Conservation (phyloP, 2,888 invertebrate species). For the Junonia oenone region DNA sequence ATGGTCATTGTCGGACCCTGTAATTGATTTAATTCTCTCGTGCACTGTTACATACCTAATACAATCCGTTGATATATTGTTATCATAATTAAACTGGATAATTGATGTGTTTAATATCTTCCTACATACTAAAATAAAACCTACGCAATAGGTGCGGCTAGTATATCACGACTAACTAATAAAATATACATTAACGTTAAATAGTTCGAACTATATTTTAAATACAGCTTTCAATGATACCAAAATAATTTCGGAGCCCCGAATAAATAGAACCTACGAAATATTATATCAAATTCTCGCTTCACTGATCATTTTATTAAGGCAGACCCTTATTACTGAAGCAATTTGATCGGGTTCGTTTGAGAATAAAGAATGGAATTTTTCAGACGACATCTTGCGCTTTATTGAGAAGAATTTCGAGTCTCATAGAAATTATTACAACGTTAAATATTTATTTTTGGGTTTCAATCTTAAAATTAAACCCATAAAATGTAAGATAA, state of each 20-base stretch:
- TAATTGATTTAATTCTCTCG: neutral
- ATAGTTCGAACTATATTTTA: neutral
- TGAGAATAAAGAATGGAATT: conserved; percentile 59
- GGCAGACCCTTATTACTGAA: conserved; percentile 59
- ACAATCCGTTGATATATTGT: neutral
- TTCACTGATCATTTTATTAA: conserved; percentile 46
- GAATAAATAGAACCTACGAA: conserved; percentile 30
- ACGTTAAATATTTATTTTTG: conserved; percentile 29
- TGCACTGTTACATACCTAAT: neutral
- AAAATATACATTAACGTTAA: neutral
- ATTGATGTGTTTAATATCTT: neutral
- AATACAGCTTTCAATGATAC: neutral
- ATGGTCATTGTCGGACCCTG: conserved; percentile 6
- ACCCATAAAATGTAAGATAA: neutral
- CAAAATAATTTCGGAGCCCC: conserved; percentile 13
- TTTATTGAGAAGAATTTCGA: conserved; percentile 52
- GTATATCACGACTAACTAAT: conserved; percentile 17
- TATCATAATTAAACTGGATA: neutral
- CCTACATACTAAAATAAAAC: conserved; percentile 2
- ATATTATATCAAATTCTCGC: conserved; percentile 33
- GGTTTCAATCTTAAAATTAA: neutral
- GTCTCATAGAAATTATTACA: conserved; percentile 38
- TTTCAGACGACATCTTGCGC: conserved; percentile 56
- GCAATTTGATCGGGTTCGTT: conserved; percentile 58
- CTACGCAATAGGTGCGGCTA: conserved; percentile 10